These are phyloP conservation scores for Ciona savignyi DNA, from an alignment of 23 tunicate species.

Conservation along the genomic window DNA sequence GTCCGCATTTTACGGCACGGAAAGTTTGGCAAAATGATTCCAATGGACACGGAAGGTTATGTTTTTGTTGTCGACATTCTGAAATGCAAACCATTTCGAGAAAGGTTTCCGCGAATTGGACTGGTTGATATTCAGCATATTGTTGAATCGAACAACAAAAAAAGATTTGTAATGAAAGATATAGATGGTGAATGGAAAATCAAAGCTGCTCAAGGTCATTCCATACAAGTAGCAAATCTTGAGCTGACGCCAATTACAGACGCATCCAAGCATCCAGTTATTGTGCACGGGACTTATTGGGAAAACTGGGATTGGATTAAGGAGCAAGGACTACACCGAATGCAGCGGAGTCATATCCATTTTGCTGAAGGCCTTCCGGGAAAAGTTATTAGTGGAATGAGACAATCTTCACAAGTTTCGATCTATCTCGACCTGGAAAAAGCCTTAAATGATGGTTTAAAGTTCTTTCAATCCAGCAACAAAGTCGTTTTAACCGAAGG, in stretches of 20 bases:
- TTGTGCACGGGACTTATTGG: conserved; percentile 56
- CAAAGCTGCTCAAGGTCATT: conserved; percentile 59
- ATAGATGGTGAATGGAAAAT: conserved; percentile 8
- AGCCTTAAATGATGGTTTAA: conserved; percentile 42
- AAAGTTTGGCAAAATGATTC: too few species aligned
- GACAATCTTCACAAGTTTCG: conserved; percentile 32
- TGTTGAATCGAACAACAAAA: conserved; percentile 24
- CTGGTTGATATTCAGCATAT: conserved; percentile 15
- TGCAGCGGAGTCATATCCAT: conserved; percentile 58
- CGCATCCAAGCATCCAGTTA: conserved; percentile 12
- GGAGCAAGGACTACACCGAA: conserved; percentile 44
- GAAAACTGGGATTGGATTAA: conserved; percentile 47
- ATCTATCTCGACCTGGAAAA: conserved; percentile 40
- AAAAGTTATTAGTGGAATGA: conserved; percentile 68
- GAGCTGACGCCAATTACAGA: conserved; percentile 24
- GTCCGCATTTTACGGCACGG: too few species aligned
- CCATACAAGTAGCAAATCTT: conserved; percentile 18
- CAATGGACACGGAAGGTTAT: conserved; percentile 14
- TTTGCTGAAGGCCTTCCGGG: conserved; percentile 61
- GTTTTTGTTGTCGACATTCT: conserved; percentile 7
- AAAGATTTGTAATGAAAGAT: conserved; percentile 30
- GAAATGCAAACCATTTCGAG: not conserved
- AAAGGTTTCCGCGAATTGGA: not conserved
- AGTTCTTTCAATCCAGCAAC: too few species aligned
- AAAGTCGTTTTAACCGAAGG: conserved; percentile 53